Base-by-base conservation (phyloP, 2,113 vertebrate genomes). In the Tetrax tetrax region DNA sequence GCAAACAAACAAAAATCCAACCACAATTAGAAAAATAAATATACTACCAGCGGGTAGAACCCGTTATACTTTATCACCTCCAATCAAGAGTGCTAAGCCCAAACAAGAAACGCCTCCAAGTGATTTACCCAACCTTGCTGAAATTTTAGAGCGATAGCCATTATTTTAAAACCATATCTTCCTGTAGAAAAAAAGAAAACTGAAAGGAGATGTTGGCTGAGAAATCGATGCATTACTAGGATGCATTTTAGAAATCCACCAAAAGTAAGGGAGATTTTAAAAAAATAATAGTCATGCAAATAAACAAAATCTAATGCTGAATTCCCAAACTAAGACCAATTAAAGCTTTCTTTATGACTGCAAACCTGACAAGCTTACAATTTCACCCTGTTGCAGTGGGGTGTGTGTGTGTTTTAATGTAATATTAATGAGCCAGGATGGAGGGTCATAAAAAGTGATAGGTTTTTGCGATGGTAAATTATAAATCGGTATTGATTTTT, bases 401-500 rank as follows among this genome's bases (percentile, higher is more conserved):
- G 95, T 75, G 95, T 83, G 88, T 95, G 98, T 96, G 98, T 98
- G 98, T 98, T 99, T 99, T 99, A 99, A 99, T 99, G 98, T 99
- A 99, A 99, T 99, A 99, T 99, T 99, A 99, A 99, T 99, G 98
- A 99, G 98, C 96, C 98, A 98, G 99, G 99, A 99, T 99, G 98
- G 98, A 99, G 98, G 98, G 98, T 98, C 98, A 99, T 99, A 99
- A 99, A 99, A 99, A 99, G 98, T 98, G 98, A 98, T 99, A 98
- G 98, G 99, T 99, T 99, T 98, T 98, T 99, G 98, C 98, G 98
- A 99, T 99, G 99, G 99, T 99, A 99, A 99, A 99, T 99, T 99
- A 99, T 99, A 99, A 99, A 99, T 99, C 98, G 98, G 98, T 99
- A 99, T 99, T 99, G 99, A 99, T 99, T 99, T 99, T 98, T 98